A percentile compares a stretch with the other conserved stretches of the same genome.
phyloP scores from a whole-genome alignment of 2,113 vertebrate genomes.

The Channa argus region DNA sequence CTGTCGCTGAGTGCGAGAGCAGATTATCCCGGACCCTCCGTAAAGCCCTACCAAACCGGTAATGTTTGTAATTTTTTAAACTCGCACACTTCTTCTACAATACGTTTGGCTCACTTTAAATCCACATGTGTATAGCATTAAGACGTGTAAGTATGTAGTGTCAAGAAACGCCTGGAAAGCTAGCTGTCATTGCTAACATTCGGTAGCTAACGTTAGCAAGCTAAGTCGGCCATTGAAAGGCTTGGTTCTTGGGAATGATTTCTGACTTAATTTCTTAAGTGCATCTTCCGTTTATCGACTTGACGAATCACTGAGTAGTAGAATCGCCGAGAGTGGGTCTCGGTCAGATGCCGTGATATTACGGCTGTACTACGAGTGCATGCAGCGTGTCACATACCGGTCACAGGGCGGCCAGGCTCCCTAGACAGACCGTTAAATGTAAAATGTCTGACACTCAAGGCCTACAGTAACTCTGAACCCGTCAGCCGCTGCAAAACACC shows the following conservation, averaged over 20 bases:
- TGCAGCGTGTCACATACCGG: neutral
- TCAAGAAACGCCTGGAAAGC: neutral
- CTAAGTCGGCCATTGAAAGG: slow-evolving; percentile 66
- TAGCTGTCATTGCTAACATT: slow-evolving; percentile 51
- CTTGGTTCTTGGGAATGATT: neutral
- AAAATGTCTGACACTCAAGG: slow-evolving; percentile 72
- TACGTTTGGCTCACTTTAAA: neutral
- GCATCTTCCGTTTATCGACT: too few relatives aligned
- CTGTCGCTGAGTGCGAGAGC: slow-evolving; percentile 52
- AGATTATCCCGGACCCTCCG: slow-evolving; percentile 51
- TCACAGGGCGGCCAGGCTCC: neutral
- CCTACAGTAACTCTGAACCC: slow-evolving; percentile 1
- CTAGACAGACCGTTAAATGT: slow-evolving; percentile 11
- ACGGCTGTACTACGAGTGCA: neutral
- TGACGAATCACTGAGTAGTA: too few relatives aligned
- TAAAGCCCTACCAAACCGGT: slow-evolving; percentile 72
- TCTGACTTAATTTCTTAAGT: too few relatives aligned
- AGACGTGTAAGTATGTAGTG: neutral
- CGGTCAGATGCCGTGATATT: neutral
- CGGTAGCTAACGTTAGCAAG: neutral
- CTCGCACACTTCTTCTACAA: rapidly evolving
- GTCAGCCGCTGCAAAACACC: slow-evolving; percentile 12
- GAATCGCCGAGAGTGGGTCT: too few relatives aligned
- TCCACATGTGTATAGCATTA: neutral
- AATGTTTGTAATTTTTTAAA: slow-evolving; percentile 11